Evolutionary conservation across 2,888 invertebrate species (phyloP).

Genomic region (Drosophila multiciliata): DNA sequence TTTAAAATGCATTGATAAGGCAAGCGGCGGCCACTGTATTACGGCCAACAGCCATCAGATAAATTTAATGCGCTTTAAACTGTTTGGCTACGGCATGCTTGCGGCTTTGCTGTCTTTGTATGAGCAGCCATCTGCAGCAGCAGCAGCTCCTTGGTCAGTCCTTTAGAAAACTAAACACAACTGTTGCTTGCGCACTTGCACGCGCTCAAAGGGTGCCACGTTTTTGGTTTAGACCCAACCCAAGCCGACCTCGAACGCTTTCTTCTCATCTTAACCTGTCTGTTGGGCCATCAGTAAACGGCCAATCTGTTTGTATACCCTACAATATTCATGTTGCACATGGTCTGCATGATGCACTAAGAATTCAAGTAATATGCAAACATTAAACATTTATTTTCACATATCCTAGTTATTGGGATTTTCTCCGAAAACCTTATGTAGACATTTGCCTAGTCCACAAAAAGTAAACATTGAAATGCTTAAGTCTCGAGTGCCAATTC

Average conservation of each 20-base stretch:
- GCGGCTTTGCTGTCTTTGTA: conserved; percentile 32
- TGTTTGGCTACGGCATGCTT: conserved; percentile 65
- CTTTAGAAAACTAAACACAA: conserved; percentile 73
- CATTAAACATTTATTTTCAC: neutral
- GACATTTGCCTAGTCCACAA: neutral
- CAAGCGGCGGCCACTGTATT: conserved; percentile 63
- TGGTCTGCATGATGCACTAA: neutral
- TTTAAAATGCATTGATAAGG: conserved; percentile 79
- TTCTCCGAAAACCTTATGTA: neutral
- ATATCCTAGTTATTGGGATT: neutral
- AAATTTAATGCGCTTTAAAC: conserved; percentile 79
- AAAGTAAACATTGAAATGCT: conserved; percentile 40
- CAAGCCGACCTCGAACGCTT: conserved; percentile 33
- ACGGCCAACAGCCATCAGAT: conserved; percentile 57
- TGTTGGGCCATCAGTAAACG: conserved; percentile 44
- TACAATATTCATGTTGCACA: neutral
- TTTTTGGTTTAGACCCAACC: conserved; percentile 51
- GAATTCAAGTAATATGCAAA: neutral
- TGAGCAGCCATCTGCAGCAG: neutral
- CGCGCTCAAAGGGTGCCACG: conserved; percentile 59
- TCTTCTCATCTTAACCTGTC: conserved; percentile 30
- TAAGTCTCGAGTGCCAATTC: conserved; percentile 45
- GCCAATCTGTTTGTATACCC: conserved; percentile 45
- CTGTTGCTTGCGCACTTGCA: conserved; percentile 70
- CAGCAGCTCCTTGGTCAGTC: conserved; percentile 44